Evolutionary conservation across 1,140 invertebrate species (phyloP).

Genomic region (Listronotus bonariensis): DNA sequence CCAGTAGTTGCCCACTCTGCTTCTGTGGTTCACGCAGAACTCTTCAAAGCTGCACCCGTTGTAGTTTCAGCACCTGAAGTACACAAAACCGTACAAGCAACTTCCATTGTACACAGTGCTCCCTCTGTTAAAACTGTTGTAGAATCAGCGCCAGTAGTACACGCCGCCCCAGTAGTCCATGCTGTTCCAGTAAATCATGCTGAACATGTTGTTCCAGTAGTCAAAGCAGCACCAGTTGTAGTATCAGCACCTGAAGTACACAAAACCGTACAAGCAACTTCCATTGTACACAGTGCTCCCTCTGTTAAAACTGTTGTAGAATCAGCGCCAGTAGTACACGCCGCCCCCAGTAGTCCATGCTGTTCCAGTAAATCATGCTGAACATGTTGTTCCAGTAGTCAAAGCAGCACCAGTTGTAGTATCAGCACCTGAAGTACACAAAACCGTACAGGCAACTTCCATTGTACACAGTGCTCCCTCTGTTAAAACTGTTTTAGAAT

Average conservation of each 20-base stretch:
- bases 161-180: constrained; percentile 48
- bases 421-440: too few relatives aligned
- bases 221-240: constrained; percentile 50
- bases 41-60: constrained; percentile 49
- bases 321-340: constrained; percentile 54
- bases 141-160: constrained; percentile 53
- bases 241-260: too few relatives aligned
- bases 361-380: constrained; percentile 53
- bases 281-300: too few relatives aligned
- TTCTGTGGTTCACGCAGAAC: constrained; percentile 50
- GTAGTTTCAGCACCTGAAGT: too few relatives aligned
- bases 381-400: neutral
- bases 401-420: constrained; percentile 8
- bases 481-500: constrained; percentile 50
- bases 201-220: constrained; percentile 57
- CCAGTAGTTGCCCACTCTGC: constrained; percentile 56
- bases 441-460: too few relatives aligned
- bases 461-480: too few relatives aligned
- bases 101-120: too few relatives aligned
- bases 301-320: constrained; percentile 54
- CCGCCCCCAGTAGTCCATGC: constrained; percentile 55
- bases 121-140: constrained; percentile 56
- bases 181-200: too few relatives aligned
- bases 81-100: too few relatives aligned
- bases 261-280: too few relatives aligned